phyloP scores from a whole-genome alignment of 2,888 invertebrate species.

The Muschampia plurimacula region DNA sequence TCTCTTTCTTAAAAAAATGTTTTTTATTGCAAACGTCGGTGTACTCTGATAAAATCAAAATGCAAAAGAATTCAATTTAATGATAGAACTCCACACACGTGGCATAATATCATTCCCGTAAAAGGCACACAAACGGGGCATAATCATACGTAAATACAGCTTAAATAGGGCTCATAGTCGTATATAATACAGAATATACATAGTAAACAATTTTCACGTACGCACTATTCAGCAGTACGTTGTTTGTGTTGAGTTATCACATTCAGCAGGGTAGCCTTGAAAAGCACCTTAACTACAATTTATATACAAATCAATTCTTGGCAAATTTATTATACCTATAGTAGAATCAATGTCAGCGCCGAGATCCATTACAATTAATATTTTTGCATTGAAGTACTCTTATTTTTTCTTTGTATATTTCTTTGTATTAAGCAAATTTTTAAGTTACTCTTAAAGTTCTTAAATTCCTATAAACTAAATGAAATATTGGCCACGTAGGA shows the following conservation, averaged over 20 bases:
- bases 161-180: conserved; percentile 59
- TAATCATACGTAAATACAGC: conserved; percentile 54
- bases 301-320: conserved; percentile 30
- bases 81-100: conserved; percentile 10
- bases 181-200: conserved; percentile 76
- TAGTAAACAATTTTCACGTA: conserved; percentile 56
- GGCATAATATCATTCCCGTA: conserved; percentile 59
- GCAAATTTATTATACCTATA: background rate
- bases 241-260: conserved; percentile 64
- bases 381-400: background rate
- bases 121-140: conserved; percentile 60
- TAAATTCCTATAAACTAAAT: no score
- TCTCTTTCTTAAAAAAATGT: background rate
- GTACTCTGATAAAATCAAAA: no score
- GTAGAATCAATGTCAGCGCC: background rate
- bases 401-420: no score
- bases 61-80: background rate
- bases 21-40: background rate
- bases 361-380: background rate
- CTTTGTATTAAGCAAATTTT: no score
- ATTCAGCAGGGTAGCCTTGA: conserved; percentile 55
- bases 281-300: conserved; percentile 49
- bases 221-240: conserved; percentile 44
- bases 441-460: no score
- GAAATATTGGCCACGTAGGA: no score